Base-by-base conservation (phyloP, 2,113 vertebrate genomes). In the Riparia riparia region DNA sequence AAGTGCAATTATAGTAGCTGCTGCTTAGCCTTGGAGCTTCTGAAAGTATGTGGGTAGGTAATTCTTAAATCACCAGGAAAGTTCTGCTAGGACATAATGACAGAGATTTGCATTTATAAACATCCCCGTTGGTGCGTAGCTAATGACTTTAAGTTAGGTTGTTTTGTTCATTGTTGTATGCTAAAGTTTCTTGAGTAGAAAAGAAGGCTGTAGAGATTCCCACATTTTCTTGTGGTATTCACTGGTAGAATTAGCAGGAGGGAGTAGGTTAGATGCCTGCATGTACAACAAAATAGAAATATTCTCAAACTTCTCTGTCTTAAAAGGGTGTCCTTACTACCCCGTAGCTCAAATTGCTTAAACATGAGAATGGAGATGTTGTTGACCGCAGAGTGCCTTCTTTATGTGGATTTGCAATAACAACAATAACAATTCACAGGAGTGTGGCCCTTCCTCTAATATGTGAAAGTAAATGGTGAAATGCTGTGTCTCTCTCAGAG, bases 11-110 rank as follows among this genome's bases (percentile, higher is more conserved):
- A 10, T 1, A 10, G 49, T 61, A 86, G 53, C 71, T 88, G 45
- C 57, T 85, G 41, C 28, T 79, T 73, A 90, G 58, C 50, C 50
- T 34, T 69, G 42, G 14, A 92, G 21, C 41, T 87, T 76, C 86
- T 80, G 80, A 41, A 91, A 86, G 3, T 70, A 47, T 17, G 34
- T 63, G 56, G 24, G 44, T 50, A 77, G 29, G 28, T 85, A 88
- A 93, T 92, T 93, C 34, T 88, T 88, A 91, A 90, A 85, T 83
- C 7, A 3, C 32, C 37, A 81, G 64, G 63, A 72, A 94, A 63
- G 68, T 77, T 92, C 80, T 88, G 68, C 42, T 42, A 49, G 22
- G 42, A 80, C 32, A 63, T 80, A 80, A 79, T 79, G 63, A 86
- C 37, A 65, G 58, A 95, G 34, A 82, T 91, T 77, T 82, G 47